Evolutionary conservation across 1,140 invertebrate species (phyloP).

Genomic region (Apis laboriosa): DNA sequence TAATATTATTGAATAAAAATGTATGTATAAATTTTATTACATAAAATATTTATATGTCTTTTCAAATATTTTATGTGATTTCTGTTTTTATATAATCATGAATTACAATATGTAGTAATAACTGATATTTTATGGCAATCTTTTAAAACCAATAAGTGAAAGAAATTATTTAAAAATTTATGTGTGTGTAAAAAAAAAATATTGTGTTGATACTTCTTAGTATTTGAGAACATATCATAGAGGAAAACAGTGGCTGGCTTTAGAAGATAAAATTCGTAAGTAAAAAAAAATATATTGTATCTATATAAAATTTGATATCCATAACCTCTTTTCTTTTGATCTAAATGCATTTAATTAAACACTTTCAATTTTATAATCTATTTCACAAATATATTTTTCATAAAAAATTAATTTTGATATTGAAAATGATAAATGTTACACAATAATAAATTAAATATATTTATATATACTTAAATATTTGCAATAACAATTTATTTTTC

Average conservation of each 20-base stretch:
- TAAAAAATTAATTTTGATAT: no score
- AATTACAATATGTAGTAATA: neutral
- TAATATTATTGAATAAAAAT: neutral
- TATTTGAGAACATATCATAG: neutral
- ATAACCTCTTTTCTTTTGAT: slow-evolving; percentile 36
- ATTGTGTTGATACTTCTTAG: neutral
- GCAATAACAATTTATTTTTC: slow-evolving; percentile 33
- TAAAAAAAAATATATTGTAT: slow-evolving; percentile 8
- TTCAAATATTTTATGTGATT: neutral
- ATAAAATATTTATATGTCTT: neutral
- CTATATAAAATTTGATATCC: neutral
- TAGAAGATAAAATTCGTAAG: neutral
- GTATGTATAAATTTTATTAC: neutral
- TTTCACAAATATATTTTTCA: no score
- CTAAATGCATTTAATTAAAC: neutral
- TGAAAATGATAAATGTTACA: no score
- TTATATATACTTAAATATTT: neutral
- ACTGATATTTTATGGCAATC: slow-evolving; percentile 31
- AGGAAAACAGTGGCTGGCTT: neutral
- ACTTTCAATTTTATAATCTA: no score
- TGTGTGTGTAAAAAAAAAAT: neutral
- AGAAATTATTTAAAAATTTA: neutral
- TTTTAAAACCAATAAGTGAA: slow-evolving; percentile 18
- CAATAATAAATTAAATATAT: neutral
- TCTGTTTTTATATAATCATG: neutral